Base-by-base conservation (phyloP, 2,797 vertebrate genomes). In the Halcyon chelicuti region DNA sequence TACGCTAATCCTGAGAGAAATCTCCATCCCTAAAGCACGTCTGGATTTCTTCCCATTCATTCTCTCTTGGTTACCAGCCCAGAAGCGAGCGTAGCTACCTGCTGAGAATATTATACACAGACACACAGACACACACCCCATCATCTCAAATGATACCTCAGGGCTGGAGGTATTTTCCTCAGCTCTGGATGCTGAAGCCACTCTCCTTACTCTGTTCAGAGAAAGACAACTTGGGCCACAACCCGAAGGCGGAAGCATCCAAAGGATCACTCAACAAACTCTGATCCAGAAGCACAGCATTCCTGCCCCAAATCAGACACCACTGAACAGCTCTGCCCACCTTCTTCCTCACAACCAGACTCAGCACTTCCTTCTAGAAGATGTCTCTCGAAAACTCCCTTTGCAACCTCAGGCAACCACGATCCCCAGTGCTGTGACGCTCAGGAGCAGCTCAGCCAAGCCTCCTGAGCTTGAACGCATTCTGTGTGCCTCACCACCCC, bases 341-440 rank as follows among this genome's bases (percentile, higher is more conserved):
- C 21, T 51, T 40, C 19, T 26, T 39, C 33, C 39, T 55, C 31
- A 13, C 31, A 60, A 4, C 10, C 52, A 61, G 47, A 42, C 15
- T 26, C n/a, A 55, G 58, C 40, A 23, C 9, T n/a, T 39, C 11
- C 9, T 74, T 74, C 40, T 22, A 73, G 18, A 35, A 7, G 19
- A 46, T 3, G 2, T n/a, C 11, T 39, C 29, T 17, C 62, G 76
- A 26, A 57, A 65, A 9, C 3, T 5, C 8, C 5, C 73, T 78
- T 73, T 55, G 21, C 39, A 63, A 13, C 26, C 18, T 44, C 28
- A 39, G 40, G 11, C 39, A 65, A 10, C 31, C 29, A 29, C 0
- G 0, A 4, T 28, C 39, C 33, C 51, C 0, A 0, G 8, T 0
- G 2, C 47, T 1, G 2, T 10, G 28, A 31, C 0, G 4, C 23